Evolutionary conservation across 2,113 vertebrate species (phyloP).

Genomic region (Crotalus tigris): DNA sequence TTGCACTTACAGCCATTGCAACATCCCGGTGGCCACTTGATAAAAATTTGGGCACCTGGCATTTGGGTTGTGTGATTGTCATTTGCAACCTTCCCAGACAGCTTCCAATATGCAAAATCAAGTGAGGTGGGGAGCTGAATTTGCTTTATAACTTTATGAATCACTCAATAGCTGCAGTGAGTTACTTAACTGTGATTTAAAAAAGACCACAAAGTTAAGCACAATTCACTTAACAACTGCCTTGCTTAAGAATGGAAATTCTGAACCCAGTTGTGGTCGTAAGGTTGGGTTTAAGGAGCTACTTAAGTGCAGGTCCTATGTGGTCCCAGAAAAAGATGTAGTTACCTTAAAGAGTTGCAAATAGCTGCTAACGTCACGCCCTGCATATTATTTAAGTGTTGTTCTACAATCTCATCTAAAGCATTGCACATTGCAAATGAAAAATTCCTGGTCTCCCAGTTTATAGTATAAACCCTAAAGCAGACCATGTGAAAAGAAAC

Average conservation of each 20-base stretch:
- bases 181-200: too few relatives aligned
- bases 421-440: not conserved
- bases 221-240: too few relatives aligned
- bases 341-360: not conserved
- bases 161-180: too few relatives aligned
- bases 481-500: conserved; percentile 15
- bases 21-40: not conserved
- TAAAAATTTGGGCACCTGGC: not conserved
- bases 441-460: not conserved
- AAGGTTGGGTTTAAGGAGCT: not conserved
- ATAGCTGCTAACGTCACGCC: not conserved
- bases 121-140: too few relatives aligned
- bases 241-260: not conserved
- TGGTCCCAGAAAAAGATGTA: not conserved
- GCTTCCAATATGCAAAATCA: not conserved
- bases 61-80: not conserved
- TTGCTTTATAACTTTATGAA: not conserved
- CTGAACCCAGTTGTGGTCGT: not conserved
- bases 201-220: too few relatives aligned
- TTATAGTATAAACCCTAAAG: not conserved
- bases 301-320: not conserved
- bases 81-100: not conserved
- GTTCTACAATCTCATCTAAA: not conserved
- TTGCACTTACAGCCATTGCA: not conserved
- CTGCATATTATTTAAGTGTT: not conserved